Evolutionary conservation across 1,140 invertebrate species (phyloP).

Genomic region (Papilio dardanus): DNA sequence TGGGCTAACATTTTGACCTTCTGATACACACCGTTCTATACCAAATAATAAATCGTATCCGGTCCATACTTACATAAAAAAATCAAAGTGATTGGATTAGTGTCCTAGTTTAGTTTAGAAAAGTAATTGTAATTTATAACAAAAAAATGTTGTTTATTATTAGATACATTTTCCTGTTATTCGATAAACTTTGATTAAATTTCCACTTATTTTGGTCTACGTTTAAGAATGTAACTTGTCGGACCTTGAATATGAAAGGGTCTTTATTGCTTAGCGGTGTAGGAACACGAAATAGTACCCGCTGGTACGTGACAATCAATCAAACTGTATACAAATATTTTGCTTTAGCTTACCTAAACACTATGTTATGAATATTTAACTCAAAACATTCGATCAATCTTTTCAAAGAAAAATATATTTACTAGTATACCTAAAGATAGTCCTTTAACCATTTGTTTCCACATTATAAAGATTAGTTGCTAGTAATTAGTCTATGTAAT

Average conservation of each 20-base stretch:
- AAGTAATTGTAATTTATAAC: background rate
- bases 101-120: background rate
- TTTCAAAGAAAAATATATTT: background rate
- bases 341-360: background rate
- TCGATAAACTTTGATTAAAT: background rate
- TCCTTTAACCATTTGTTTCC: background rate
- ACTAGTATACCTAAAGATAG: background rate
- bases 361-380: constrained; percentile 8
- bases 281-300: background rate
- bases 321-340: background rate
- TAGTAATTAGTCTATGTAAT: too few relatives aligned
- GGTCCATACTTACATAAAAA: background rate
- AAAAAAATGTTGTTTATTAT: background rate
- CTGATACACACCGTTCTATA: too few relatives aligned
- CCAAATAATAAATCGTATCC: background rate
- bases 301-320: background rate
- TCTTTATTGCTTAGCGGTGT: background rate
- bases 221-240: constrained; percentile 22
- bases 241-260: constrained; percentile 22
- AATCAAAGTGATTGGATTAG: background rate
- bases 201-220: constrained; percentile 2
- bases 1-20: too few relatives aligned
- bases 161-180: background rate
- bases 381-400: background rate
- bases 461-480: background rate